Evolutionary conservation across 2,113 vertebrate species (phyloP).

Genomic region (Capricornis sumatraensis): DNA sequence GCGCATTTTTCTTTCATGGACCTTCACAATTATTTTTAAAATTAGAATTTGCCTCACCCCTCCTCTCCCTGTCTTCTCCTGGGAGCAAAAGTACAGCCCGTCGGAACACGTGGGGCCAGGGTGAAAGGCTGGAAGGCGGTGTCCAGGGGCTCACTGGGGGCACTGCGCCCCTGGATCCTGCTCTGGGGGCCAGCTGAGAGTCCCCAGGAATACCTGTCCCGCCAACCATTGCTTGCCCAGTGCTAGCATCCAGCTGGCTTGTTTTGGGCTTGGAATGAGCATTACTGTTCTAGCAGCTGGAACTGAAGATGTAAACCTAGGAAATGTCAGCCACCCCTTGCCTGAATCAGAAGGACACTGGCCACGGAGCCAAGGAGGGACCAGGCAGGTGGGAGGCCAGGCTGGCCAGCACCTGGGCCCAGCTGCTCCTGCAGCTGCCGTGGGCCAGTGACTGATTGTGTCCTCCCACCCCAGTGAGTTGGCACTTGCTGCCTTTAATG

Average conservation of each 20-base stretch:
- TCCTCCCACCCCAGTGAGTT: fast-evolving
- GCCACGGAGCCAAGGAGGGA: fast-evolving
- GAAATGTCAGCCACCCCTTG: neutral
- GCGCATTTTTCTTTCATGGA: neutral
- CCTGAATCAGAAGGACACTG: fast-evolving
- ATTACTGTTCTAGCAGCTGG: fast-evolving
- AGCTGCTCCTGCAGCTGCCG: neutral
- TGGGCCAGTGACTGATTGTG: fast-evolving
- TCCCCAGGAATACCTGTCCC: fast-evolving
- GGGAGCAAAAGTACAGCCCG: fast-evolving
- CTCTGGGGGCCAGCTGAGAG: too few relatives aligned
- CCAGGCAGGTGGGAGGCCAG: fast-evolving
- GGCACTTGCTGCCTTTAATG: fast-evolving
- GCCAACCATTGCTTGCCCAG: fast-evolving
- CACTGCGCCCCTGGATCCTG: fast-evolving
- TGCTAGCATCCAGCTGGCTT: fast-evolving
- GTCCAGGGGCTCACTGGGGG: fast-evolving
- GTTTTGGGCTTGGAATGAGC: too few relatives aligned
- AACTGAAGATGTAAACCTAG: fast-evolving
- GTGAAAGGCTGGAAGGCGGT: fast-evolving
- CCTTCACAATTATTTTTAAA: neutral
- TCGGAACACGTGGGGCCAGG: fast-evolving
- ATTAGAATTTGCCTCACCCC: fast-evolving
- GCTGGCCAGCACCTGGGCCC: neutral
- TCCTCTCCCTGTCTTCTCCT: fast-evolving